phyloP scores from a whole-genome alignment of 2,888 invertebrate species.

The Heteropelma amictum region DNA sequence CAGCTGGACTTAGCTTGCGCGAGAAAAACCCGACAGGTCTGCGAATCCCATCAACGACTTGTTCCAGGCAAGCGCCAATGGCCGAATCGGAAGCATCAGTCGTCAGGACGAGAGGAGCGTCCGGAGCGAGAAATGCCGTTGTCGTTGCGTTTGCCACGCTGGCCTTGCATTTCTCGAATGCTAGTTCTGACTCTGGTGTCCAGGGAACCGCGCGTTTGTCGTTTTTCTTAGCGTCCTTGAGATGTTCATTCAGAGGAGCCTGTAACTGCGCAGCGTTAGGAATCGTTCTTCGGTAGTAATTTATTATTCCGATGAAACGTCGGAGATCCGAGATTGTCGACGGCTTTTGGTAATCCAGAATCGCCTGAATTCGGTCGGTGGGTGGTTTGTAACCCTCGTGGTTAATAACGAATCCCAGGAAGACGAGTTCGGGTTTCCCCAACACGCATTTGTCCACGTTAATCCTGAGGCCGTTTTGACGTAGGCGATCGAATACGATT shows the following conservation, averaged over 20 bases:
- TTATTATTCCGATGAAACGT: too few species aligned
- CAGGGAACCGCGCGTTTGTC: conserved; percentile 27
- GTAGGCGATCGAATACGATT: not conserved
- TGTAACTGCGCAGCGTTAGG: too few species aligned
- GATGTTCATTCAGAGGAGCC: conserved; percentile 22
- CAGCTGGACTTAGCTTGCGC: not conserved
- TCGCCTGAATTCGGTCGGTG: not conserved
- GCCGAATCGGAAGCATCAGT: conserved; percentile 14
- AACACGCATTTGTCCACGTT: conserved; percentile 41
- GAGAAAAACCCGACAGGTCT: conserved; percentile 29
- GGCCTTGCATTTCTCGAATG: conserved; percentile 19
- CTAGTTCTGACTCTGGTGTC: conserved; percentile 20
- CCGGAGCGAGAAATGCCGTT: not conserved
- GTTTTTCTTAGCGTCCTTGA: conserved; percentile 33
- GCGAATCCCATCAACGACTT: not conserved
- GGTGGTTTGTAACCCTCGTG: conserved; percentile 1
- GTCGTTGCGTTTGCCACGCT: conserved; percentile 24
- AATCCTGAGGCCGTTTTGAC: conserved; percentile 2
- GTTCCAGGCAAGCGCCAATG: conserved; percentile 10
- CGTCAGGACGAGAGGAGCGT: not conserved
- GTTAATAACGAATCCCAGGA: conserved; percentile 28
- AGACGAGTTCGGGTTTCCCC: conserved; percentile 8
- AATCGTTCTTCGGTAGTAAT: too few species aligned
- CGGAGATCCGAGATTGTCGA: too few species aligned
- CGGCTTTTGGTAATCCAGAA: not conserved